Base-by-base conservation (phyloP, 1,140 invertebrate species). In the Drosophila mojavensis region DNA sequence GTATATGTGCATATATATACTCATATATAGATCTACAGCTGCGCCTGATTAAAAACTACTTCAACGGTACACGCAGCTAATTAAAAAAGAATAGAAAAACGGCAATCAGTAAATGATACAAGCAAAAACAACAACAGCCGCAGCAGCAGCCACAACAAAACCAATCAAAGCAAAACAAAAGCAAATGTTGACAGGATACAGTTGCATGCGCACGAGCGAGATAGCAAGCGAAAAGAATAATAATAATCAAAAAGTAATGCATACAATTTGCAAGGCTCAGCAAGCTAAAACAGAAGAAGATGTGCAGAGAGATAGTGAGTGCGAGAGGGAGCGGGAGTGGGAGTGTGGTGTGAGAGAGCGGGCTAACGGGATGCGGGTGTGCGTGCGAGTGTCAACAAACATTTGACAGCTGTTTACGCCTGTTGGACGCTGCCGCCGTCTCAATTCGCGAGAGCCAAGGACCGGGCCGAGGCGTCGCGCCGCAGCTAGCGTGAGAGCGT, bases 361-460 rank as follows among this genome's bases (percentile, higher is more conserved):
- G 6, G 11, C 10, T 39, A 39, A 15, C 43, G 43, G n/a, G 43
- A 47, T 54, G 17, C 15, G 20, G 24, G n/a, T 50, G 24, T 47
- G 43, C 51, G 28, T 47, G 63, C 78, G 55, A 67, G 58, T 70
- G 81, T 78, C 78, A 77, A 83, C 67, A 86, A 85, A 76, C 72
- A 79, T 68, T 79, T 83, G 75, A 86, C 83, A 88, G 83, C 83
- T 88, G 83, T 88, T 88, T 88, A 78, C 67, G 83, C 83, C 83
- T 88, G 84, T 88, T 89, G 82, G 82, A 79, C 75, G 75, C 75
- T 43, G 48, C 17, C 53, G 48, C 17, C 53, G 50, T 62, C 51
- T 66, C 67, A 20, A 50, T 48, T 43, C 62, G 63, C 20, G 15
- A 54, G n/a, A 15, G 48, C 48, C 48, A 5, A 53, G 60, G 9